Evolutionary conservation across 2,113 vertebrate genomes (phyloP).

Genomic region (Pluvialis apricaria): DNA sequence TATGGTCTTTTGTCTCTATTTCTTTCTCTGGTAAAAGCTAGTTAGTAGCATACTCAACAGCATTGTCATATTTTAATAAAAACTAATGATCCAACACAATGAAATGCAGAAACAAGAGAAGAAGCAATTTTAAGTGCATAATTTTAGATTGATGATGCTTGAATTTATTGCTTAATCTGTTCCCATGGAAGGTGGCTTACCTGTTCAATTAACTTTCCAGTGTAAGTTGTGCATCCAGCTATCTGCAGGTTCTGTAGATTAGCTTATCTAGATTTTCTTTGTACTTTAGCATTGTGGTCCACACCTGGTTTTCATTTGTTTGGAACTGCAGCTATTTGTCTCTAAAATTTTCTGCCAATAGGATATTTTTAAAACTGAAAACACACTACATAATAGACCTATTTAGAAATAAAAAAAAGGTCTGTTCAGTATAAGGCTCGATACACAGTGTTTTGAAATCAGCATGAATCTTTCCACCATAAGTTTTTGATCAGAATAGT

Average conservation of each 20-base stretch:
- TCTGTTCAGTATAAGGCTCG: background rate
- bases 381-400: background rate
- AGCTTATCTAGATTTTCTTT: background rate
- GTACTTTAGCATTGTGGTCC: background rate
- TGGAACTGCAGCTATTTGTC: background rate
- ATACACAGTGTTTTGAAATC: background rate
- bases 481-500: background rate
- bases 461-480: background rate
- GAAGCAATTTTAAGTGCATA: background rate
- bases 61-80: slow-evolving; percentile 45
- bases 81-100: background rate
- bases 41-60: background rate
- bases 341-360: background rate
- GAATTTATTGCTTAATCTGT: background rate
- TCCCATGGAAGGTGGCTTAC: background rate
- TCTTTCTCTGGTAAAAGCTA: background rate
- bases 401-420: background rate
- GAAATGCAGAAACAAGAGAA: background rate
- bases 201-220: background rate
- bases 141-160: slow-evolving; percentile 3
- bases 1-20: background rate
- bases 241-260: background rate
- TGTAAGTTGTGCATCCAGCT: background rate
- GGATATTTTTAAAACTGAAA: background rate
- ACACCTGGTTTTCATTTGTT: background rate